These are phyloP conservation scores for Xerus inauris DNA, from an alignment of 2,113 vertebrate species.

Conservation along the genomic window DNA sequence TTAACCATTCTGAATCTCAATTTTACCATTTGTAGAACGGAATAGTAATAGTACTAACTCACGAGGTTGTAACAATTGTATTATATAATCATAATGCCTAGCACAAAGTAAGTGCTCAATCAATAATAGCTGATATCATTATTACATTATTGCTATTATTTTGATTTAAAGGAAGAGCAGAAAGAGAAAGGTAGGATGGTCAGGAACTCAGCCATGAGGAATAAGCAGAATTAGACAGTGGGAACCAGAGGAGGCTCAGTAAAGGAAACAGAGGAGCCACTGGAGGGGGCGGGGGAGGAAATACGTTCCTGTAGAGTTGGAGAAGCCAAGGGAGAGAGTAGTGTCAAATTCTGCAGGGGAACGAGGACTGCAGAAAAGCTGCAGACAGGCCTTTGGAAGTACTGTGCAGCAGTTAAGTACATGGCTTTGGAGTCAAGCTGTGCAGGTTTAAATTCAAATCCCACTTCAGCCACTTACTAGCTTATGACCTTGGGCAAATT, in stretches of 20 bases:
- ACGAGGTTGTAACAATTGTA: background rate
- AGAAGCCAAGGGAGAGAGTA: slow-evolving; percentile 57
- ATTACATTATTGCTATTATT: background rate
- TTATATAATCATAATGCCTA: slow-evolving; percentile 14
- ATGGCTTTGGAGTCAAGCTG: slow-evolving; percentile 68
- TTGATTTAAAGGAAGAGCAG: slow-evolving; percentile 44
- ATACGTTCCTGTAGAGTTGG: background rate
- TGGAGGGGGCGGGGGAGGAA: slow-evolving; percentile 24
- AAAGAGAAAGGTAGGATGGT: background rate
- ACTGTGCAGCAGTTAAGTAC: slow-evolving; percentile 55
- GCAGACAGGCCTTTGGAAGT: slow-evolving; percentile 57
- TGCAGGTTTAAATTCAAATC: slow-evolving; percentile 77
- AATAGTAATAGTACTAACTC: background rate
- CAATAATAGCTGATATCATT: background rate
- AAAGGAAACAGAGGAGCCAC: slow-evolving; percentile 35
- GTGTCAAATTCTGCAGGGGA: slow-evolving; percentile 74
- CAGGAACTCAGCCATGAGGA: background rate
- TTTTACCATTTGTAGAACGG: slow-evolving; percentile 10
- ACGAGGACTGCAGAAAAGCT: slow-evolving; percentile 66
- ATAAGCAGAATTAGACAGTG: slow-evolving; percentile 11
- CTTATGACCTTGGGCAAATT: slow-evolving; percentile 78
- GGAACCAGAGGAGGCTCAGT: background rate
- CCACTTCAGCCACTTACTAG: slow-evolving; percentile 74
- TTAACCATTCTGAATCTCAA: slow-evolving; percentile 15
- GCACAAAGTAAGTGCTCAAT: background rate